phyloP scores from a whole-genome alignment of 2,797 vertebrate species.

The Acanthiza pusilla region DNA sequence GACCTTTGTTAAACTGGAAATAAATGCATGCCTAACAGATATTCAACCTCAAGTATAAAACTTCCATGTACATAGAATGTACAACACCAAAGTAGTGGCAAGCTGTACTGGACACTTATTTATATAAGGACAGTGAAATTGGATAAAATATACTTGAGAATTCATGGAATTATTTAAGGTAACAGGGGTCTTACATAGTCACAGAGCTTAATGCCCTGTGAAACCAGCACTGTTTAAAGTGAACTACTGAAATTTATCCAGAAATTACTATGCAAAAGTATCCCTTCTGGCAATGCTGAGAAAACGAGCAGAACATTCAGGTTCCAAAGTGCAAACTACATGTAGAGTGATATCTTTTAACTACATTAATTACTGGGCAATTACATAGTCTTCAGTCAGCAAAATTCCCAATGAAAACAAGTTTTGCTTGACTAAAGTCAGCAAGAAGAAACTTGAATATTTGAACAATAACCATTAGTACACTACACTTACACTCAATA shows the following conservation, averaged over 20 bases:
- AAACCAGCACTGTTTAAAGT: constrained; percentile 8
- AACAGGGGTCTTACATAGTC: background rate
- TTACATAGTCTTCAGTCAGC: constrained; percentile 19
- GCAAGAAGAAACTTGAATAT: background rate
- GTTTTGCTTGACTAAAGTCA: background rate
- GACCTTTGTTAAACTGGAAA: background rate
- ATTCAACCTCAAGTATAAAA: background rate
- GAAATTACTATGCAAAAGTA: constrained; percentile 33
- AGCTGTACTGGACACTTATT: background rate
- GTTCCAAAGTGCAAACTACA: background rate
- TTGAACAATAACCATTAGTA: background rate
- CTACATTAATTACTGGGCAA: background rate
- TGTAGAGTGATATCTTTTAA: background rate
- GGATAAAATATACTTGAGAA: background rate
- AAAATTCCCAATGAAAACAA: background rate
- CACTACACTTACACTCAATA: background rate
- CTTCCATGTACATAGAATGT: background rate
- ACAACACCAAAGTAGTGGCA: background rate
- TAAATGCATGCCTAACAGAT: background rate
- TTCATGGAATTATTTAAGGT: background rate
- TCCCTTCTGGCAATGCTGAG: background rate
- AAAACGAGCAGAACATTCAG: background rate
- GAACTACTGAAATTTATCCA: background rate
- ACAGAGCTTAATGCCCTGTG: background rate
- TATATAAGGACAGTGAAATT: background rate